Evolutionary conservation across 1,140 invertebrate genomes (phyloP), one percentile per base, ranked within the genome.

Genomic region (Drosophila paulistorum): DNA sequence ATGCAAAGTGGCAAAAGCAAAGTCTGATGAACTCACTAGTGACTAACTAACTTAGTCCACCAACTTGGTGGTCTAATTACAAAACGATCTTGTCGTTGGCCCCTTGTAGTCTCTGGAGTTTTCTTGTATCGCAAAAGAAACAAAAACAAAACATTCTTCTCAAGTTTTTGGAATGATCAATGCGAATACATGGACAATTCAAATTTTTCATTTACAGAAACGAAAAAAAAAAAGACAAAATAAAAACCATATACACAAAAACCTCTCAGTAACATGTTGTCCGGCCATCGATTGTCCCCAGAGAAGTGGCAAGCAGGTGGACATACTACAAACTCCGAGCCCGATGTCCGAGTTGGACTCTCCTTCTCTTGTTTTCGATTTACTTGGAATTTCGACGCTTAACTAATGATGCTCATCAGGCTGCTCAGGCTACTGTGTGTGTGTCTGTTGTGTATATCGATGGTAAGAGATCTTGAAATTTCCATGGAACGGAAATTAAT

Each of bases 381-480:
- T 91, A 91, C 84, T 71, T 85, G 84, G 84, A 91, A 91, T 91
- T 51, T 90, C 79, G 89, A 83, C 79, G 81, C 81, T 85, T 89
- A 91, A 91, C 89, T 85, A 91, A 91, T 91, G 89, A 91, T 82
- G 89, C 85, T 91, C 89, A 91, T 91, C 89, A 90, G 74, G 67
- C 69, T 30, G 70, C 68, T 75, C 74, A 69, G 42, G 87, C 87
- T 90, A 90, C 87, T 78, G 81, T 89, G 37, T 39, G 37, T 39
- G 9, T 37, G 35, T 35, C 10, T 37, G 35, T 37, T 37, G 35
- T 37, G 3, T 20, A 23, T 51, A 80, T 80, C 82, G 66, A 30
- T 37, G 35, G 59, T 39, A 57, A 41, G 59, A 73, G 64, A 75
- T 76, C 74, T 51, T 37, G 30, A 41, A 48, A 51, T 84, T 86